A percentile compares a stretch with the other conserved stretches of the same genome.
These are phyloP conservation scores for Aurelia coerulea DNA, from an alignment of 30 jellyfish, hydroid and myxozoan species.

Conservation along the genomic window DNA sequence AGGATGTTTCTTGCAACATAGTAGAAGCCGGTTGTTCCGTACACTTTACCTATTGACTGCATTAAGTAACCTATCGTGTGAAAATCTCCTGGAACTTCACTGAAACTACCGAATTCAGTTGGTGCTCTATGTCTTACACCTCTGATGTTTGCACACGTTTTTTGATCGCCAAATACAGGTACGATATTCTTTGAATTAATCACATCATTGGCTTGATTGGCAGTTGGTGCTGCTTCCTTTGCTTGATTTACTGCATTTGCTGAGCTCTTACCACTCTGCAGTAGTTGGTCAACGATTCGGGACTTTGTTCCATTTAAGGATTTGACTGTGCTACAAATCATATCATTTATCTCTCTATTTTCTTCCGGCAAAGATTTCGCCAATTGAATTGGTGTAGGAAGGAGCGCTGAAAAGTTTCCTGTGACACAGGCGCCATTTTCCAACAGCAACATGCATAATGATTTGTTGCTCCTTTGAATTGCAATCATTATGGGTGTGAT, in stretches of 20 bases:
- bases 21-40: conserved; percentile 4
- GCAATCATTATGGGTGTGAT: conserved; percentile 1
- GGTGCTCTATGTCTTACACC: neutral
- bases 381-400: neutral
- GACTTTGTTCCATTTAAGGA: too few relatives aligned
- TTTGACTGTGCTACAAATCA: neutral
- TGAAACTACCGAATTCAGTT: neutral
- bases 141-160: neutral
- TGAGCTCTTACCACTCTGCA: too few relatives aligned
- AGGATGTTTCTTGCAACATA: neutral
- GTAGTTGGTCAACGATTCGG: too few relatives aligned
- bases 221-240: too few relatives aligned
- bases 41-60: neutral
- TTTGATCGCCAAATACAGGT: neutral
- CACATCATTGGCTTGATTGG: neutral
- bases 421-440: neutral
- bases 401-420: neutral
- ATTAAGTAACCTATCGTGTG: neutral
- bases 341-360: neutral
- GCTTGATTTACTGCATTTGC: too few relatives aligned
- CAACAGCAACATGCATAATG: neutral
- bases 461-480: neutral
- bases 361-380: neutral
- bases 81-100: neutral
- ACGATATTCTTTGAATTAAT: neutral